These are phyloP conservation scores for Zootoca vivipara DNA, from an alignment of 2,113 vertebrate species.

Conservation along the genomic window DNA sequence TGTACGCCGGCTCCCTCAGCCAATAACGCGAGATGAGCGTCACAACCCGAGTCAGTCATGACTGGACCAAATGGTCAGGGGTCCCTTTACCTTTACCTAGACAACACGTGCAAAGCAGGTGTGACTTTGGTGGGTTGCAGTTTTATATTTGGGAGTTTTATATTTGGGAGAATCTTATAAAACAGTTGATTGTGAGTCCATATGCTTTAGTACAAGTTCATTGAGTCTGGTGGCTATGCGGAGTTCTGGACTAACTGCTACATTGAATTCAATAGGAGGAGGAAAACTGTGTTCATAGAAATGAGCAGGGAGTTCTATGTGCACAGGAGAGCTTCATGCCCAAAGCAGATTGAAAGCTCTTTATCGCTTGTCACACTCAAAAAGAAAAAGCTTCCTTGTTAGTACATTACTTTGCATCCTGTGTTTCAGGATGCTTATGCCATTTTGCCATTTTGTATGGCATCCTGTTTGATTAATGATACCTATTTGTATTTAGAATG, in stretches of 20 bases:
- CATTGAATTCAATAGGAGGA: neutral
- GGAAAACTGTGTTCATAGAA: neutral
- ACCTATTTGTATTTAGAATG: constrained; percentile 8
- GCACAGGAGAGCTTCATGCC: neutral
- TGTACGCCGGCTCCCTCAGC: no score
- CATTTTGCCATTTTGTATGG: neutral
- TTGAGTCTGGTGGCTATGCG: neutral
- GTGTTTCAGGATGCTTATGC: neutral
- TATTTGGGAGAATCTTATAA: neutral
- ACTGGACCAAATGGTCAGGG: no score
- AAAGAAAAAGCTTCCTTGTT: neutral
- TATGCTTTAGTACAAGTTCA: neutral
- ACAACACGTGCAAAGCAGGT: no score
- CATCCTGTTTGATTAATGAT: neutral
- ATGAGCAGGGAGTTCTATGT: neutral
- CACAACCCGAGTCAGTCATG: no score
- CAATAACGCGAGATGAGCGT: no score
- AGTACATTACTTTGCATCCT: neutral
- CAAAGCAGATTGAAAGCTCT: neutral
- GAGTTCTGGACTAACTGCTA: neutral
- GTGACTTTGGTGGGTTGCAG: neutral
- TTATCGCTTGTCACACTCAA: no score
- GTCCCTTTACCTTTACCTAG: no score
- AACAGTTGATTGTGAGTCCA: neutral
- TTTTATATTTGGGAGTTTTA: neutral